Conservation (phyloP, 92 coral and sea anemone genomes). For the Epizoanthus stellaris region DNA sequence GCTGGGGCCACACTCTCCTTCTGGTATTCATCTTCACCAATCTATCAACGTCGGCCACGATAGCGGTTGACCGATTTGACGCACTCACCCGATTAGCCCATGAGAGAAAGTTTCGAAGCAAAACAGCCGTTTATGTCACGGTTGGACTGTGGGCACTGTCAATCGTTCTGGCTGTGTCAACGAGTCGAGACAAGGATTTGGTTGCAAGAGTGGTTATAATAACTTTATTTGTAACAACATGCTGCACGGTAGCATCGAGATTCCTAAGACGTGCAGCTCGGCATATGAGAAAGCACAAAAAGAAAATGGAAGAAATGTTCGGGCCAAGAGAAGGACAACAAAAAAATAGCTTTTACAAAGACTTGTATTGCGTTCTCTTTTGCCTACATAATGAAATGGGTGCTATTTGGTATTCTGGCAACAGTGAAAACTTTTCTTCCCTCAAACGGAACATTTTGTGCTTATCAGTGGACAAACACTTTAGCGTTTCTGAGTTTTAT, state of each 20-base stretch:
- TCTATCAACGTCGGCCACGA: constrained; percentile 14
- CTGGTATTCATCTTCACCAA: constrained; percentile 5
- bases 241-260: not conserved
- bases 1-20: constrained; percentile 15
- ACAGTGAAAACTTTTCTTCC: constrained; percentile 5
- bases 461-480: constrained; percentile 2
- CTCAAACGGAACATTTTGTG: constrained; percentile 1
- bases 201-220: constrained; percentile 16
- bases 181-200: constrained; percentile 23
- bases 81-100: constrained; percentile 30
- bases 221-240: not conserved
- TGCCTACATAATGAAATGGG: constrained; percentile 26
- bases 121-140: constrained; percentile 18
- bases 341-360: constrained; percentile 17
- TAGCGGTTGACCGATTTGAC: constrained; percentile 26
- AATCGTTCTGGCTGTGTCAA: not conserved
- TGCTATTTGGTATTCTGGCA: not conserved
- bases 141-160: not conserved
- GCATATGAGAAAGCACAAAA: constrained; percentile 2
- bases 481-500: constrained; percentile 9
- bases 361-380: constrained; percentile 19
- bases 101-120: constrained; percentile 1
- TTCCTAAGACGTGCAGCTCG: not conserved
- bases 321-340: constrained; percentile 17
- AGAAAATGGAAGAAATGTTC: not conserved